Base-by-base conservation (phyloP, 2,888 invertebrate species). In the Dasypogon diadema region DNA sequence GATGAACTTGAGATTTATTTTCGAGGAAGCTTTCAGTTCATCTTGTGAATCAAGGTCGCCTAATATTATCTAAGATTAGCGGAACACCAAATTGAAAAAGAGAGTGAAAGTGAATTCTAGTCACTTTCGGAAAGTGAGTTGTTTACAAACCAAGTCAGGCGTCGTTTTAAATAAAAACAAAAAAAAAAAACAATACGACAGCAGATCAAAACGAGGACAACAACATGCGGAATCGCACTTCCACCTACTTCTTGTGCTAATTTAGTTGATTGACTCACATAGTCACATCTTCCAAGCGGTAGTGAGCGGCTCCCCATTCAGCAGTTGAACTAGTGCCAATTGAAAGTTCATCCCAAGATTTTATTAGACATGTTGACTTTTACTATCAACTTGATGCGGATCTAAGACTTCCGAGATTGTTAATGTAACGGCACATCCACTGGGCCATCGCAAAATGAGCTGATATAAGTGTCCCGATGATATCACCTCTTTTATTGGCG, bases 191-290 rank as follows among this genome's bases (percentile, higher is more conserved):
- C n/a, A n/a, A n/a, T n/a, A n/a, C 37, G 37, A 18, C 42, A 60
- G 18, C 26, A 60, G 2, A 42, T n/a, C 42, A n/a, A 42, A 60
- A 60, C 37, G 37, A 18, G 60, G 34, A 21, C 60, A 21, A 60
- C 34, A 30, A 60, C 12, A 60, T 60, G 30, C 24, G 37, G 37
- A 37, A 60, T 21, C 18, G 37, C 37, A 34, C 18, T 34, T 60
- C 60, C 60, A 60, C 60, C 60, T 60, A 60, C 60, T 37, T 34
- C 37, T 16, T 34, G 12, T 37, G 37, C 37, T n/a, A 60, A 60
- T 60, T 60, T 60, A 60, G 37, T 12, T 60, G 16, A 60, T 60
- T 60, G 60, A 60, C 37, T 60, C 60, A 60, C 37, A 37, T 60
- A 16, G 30, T 30, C n/a, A 12, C 42, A 42, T 12, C n/a, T 12